Conservation (phyloP, 2,797 vertebrate species). For the Sciaenops ocellatus region DNA sequence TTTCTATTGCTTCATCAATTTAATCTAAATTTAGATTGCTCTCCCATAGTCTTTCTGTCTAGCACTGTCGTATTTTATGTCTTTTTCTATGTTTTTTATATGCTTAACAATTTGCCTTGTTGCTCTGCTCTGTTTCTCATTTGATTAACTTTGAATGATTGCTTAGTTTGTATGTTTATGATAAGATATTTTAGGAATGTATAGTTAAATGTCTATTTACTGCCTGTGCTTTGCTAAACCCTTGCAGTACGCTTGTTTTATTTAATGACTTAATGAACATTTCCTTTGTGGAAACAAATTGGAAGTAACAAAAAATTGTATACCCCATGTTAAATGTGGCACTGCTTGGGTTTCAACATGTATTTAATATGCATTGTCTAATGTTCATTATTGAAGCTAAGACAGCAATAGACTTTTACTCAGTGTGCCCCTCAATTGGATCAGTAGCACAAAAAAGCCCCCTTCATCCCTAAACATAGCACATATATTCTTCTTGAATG, state of each 20-base stretch:
- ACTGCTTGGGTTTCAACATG: conserved; percentile 87
- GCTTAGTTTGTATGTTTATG: conserved; percentile 60
- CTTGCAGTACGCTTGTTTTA: conserved; percentile 85
- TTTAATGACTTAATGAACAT: conserved; percentile 75
- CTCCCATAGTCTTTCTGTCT: conserved; percentile 68
- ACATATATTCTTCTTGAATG: conserved; percentile 21
- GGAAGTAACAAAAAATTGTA: conserved; percentile 60
- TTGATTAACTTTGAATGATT: conserved; percentile 62
- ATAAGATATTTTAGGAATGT: conserved; percentile 65
- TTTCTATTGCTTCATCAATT: conserved; percentile 53
- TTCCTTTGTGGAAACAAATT: conserved; percentile 84
- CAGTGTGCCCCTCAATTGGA: conserved; percentile 63
- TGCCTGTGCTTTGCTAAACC: conserved; percentile 83
- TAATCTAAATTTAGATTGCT: conserved; percentile 69
- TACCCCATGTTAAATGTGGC: conserved; percentile 71
- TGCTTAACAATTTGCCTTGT: conserved; percentile 73
- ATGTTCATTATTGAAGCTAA: conserved; percentile 44
- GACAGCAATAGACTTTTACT: conserved; percentile 49
- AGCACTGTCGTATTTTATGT: conserved; percentile 75
- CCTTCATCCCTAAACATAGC: conserved; percentile 45
- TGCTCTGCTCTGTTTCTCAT: conserved; percentile 63
- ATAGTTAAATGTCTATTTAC: conserved; percentile 59
- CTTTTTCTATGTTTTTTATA: conserved; percentile 78
- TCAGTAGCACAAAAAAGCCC: conserved; percentile 52
- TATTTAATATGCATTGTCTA: conserved; percentile 57